phyloP scores from a whole-genome alignment of 1,140 invertebrate species.

The Drosophila pruinosa region DNA sequence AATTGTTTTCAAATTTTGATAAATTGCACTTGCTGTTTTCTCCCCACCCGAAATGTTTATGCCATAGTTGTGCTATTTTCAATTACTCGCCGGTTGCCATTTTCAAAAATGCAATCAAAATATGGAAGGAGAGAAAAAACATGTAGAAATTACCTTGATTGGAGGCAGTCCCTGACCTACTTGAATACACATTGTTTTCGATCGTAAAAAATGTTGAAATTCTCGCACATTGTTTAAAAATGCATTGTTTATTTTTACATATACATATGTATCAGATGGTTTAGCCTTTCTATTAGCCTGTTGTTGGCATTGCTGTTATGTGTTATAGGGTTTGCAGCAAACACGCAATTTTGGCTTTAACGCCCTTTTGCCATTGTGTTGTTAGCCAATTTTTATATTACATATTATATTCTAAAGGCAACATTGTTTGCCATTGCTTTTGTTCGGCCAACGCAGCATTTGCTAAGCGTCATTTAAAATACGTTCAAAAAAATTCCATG shows the following conservation, averaged over 20 bases:
- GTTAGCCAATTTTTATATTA: conserved; percentile 27
- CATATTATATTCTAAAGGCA: conserved; percentile 46
- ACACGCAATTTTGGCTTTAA: conserved; percentile 47
- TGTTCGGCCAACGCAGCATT: conserved; percentile 32
- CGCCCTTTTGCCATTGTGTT: conserved; percentile 33
- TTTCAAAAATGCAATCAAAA: conserved; percentile 10
- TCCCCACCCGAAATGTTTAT: background rate
- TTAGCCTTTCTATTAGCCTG: conserved; percentile 25
- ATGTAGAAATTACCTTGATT: background rate
- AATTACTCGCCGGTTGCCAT: background rate
- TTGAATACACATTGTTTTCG: conserved; percentile 25
- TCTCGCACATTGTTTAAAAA: conserved; percentile 17
- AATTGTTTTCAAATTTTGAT: conserved; percentile 5
- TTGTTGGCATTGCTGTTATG: conserved; percentile 22
- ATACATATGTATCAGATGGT: too few relatives aligned
- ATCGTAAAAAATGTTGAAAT: conserved; percentile 1
- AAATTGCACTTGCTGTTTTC: background rate
- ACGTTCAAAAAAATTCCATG: conserved; percentile 16
- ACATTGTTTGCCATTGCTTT: conserved; percentile 23
- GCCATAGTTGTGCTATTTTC: conserved; percentile 1
- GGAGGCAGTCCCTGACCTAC: conserved; percentile 37
- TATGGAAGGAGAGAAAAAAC: background rate
- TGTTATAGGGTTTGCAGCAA: conserved; percentile 45
- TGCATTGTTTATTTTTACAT: conserved; percentile 27
- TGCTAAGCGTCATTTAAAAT: conserved; percentile 43